Evolutionary conservation across 1,140 invertebrate genomes (phyloP).

Genomic region (Aplysia californica): DNA sequence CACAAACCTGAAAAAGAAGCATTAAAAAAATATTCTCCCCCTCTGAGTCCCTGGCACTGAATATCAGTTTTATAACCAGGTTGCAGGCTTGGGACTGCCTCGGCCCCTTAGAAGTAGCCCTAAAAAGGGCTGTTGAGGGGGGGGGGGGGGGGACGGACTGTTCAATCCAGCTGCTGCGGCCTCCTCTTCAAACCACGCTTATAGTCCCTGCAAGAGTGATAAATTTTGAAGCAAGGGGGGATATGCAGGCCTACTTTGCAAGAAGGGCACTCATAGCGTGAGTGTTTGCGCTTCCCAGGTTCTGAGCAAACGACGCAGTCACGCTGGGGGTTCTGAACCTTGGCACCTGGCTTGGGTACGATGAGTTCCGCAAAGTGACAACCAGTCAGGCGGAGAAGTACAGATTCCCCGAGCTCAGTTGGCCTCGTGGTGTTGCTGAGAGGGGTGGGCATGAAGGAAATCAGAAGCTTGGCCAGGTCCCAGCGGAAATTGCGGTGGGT

Average conservation of each 20-base stretch:
- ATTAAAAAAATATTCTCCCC: too few species aligned
- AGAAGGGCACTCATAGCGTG: not conserved
- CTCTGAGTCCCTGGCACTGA: too few species aligned
- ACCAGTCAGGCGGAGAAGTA: not conserved
- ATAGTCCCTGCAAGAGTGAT: not conserved
- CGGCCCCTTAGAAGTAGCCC: too few species aligned
- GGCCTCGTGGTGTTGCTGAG: not conserved
- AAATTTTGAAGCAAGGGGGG: not conserved
- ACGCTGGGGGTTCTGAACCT: not conserved
- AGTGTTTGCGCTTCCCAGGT: not conserved
- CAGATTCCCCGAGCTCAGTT: not conserved
- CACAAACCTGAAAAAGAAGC: too few species aligned
- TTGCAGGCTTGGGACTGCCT: too few species aligned
- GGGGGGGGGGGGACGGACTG: too few species aligned
- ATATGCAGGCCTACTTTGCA: not conserved
- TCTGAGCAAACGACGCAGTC: not conserved
- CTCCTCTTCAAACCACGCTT: not conserved
- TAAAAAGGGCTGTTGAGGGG: too few species aligned
- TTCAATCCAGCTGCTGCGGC: too few species aligned
- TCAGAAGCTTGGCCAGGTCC: not conserved
- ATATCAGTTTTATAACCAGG: too few species aligned
- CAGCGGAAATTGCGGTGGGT: not conserved
- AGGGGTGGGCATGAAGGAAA: not conserved
- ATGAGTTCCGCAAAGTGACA: not conserved
- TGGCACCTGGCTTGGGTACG: not conserved